Base-by-base conservation (phyloP, 2,888 invertebrate genomes). In the Poecilus cupreus region DNA sequence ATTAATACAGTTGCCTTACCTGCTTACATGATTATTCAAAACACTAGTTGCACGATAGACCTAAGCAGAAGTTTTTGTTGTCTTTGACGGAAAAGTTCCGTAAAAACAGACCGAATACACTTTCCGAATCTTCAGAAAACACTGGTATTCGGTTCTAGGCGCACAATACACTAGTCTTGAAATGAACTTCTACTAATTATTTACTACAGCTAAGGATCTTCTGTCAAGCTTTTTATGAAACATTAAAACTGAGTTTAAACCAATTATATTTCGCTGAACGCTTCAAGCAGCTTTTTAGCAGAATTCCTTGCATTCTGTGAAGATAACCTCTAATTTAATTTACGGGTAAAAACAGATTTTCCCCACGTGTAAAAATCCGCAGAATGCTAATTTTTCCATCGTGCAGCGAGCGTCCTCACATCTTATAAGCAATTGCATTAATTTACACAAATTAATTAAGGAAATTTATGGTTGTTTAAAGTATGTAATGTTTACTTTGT, bases 401-500 rank as follows among this genome's bases (percentile, higher is more conserved):
- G 8, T 13, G n/a, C 46, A 13, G 0, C 32, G 32, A 32, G 32
- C 32, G 16, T 18, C 2, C 3, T 51, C 13, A 13, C 18, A 18
- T 18, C 18, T 51, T 4, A 18, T 51, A 16, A 1, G 0, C 18
- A 10, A 13, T 18, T 60, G 60, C 10, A 26, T 60, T 24, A 24
- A 60, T 60, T 24, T 60, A 24, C 60, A 60, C 60, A 60, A 60
- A 60, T 60, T 60, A 60, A 60, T 60, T 60, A 32, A 22, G n/a
- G 24, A 10, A 60, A 60, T 60, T 60, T 60, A 60, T 60, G 11
- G 8, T n/a, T 5, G 24, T 24, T 57, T 20, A 24, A 1, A 24
- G 60, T 18, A 8, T 24, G 60, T 60, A 60, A 60, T 60, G 26
- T 60, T 60, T 60, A 60, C 26, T 32, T 60, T 51, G 13, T 18